phyloP scores from a whole-genome alignment of 1,140 invertebrate genomes.

The Hyposmocoma kahamanoa region DNA sequence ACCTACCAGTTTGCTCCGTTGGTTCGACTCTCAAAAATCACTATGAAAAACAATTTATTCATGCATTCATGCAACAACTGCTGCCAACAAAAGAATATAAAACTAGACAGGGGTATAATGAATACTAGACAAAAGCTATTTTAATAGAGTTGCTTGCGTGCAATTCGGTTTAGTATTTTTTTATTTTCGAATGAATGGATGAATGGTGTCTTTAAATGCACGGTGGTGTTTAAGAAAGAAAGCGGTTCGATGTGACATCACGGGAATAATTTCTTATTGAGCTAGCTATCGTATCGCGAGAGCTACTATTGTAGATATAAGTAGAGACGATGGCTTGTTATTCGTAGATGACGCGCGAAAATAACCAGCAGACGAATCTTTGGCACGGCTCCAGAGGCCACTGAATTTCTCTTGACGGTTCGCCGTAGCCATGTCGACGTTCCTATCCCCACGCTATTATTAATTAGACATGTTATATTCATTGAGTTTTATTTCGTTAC shows the following conservation, averaged over 20 bases:
- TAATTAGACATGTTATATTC: constrained; percentile 7
- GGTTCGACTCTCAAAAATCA: constrained; percentile 49
- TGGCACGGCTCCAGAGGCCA: constrained; percentile 58
- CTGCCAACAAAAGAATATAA: constrained; percentile 65
- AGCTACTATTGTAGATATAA: not conserved
- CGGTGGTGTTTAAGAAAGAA: not conserved
- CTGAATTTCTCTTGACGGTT: constrained; percentile 40
- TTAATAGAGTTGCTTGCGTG: constrained; percentile 69
- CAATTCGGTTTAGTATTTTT: constrained; percentile 54
- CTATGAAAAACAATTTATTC: constrained; percentile 62
- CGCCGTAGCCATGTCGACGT: constrained; percentile 25
- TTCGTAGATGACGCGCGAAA: constrained; percentile 53
- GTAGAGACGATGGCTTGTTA: constrained; percentile 33
- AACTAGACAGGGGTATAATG: constrained; percentile 70
- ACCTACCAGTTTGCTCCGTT: constrained; percentile 68
- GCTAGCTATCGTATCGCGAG: not conserved
- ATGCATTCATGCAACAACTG: constrained; percentile 64
- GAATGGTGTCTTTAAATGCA: constrained; percentile 21
- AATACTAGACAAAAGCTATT: constrained; percentile 66
- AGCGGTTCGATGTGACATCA: constrained; percentile 1
- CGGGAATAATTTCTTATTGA: constrained; percentile 6
- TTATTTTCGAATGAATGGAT: constrained; percentile 36
- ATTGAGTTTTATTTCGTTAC: too few species aligned
- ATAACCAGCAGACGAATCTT: constrained; percentile 54
- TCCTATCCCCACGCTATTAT: constrained; percentile 14